These are phyloP conservation scores for Andrena camellia DNA, from an alignment of 2,888 invertebrate species.

Conservation along the genomic window DNA sequence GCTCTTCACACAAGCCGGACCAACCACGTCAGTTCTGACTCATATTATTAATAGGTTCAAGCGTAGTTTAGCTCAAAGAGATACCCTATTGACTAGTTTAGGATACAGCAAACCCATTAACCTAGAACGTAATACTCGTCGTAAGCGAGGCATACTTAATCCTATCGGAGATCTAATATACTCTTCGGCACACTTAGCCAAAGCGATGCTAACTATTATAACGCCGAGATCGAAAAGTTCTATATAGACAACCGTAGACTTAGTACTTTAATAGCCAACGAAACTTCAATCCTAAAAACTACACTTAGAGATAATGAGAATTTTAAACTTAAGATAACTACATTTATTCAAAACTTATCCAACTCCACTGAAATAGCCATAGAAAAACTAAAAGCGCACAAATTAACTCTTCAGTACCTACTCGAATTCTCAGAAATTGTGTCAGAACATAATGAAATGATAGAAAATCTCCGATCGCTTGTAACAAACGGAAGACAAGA, in stretches of 20 bases:
- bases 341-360: not conserved
- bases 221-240: not conserved
- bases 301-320: not conserved
- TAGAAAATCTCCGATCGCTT: not conserved
- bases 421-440: not conserved
- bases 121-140: not conserved
- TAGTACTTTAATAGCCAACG: not conserved
- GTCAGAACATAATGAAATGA: not conserved
- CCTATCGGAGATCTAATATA: not conserved
- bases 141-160: not conserved
- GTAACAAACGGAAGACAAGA: not conserved
- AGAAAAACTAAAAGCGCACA: not conserved
- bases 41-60: not conserved
- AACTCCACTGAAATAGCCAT: not conserved
- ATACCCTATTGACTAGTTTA: not conserved
- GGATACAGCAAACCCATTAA: not conserved
- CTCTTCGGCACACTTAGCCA: not conserved
- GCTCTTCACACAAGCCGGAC: not conserved
- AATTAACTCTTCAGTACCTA: not conserved
- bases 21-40: not conserved
- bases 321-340: not conserved
- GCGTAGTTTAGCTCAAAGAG: not conserved
- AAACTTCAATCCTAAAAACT: not conserved
- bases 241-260: not conserved
- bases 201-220: conserved; percentile 3